Conservation (phyloP, 2,113 vertebrate species). For the Sylvicapra grimmia region DNA sequence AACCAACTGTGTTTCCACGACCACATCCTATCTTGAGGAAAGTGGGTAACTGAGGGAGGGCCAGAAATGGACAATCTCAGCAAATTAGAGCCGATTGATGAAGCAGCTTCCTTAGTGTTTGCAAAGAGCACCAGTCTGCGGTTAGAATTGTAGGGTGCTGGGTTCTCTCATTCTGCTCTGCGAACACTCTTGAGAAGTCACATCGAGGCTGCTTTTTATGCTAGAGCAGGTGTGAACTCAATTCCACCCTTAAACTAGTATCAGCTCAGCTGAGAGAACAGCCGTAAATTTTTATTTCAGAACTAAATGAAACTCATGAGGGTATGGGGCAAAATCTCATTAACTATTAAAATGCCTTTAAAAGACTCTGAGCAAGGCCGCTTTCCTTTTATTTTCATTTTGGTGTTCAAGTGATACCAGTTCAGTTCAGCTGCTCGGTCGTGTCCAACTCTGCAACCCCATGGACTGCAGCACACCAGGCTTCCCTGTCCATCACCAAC, state of each 20-base stretch:
- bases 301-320: slow-evolving; percentile 59
- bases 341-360: slow-evolving; percentile 68
- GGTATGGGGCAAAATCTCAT: slow-evolving; percentile 54
- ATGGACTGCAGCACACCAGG: neutral
- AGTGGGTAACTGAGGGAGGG: rapidly evolving
- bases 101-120: neutral
- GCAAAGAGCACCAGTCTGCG: neutral
- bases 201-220: slow-evolving; percentile 58
- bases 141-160: neutral
- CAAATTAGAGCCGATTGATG: neutral
- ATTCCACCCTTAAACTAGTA: slow-evolving; percentile 59
- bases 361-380: neutral
- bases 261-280: slow-evolving; percentile 69
- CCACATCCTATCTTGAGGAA: neutral
- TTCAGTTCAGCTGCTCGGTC: neutral
- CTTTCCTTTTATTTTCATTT: neutral
- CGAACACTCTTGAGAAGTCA: slow-evolving; percentile 54
- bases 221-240: slow-evolving; percentile 67
- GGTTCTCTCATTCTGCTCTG: neutral
- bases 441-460: neutral
- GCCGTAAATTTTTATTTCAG: slow-evolving; percentile 59
- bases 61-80: neutral
- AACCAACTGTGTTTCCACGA: neutral
- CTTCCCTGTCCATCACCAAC: neutral
- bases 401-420: neutral